These are phyloP conservation scores for Coenobita brevimanus DNA, from an alignment of 1,140 invertebrate species.

Conservation along the genomic window DNA sequence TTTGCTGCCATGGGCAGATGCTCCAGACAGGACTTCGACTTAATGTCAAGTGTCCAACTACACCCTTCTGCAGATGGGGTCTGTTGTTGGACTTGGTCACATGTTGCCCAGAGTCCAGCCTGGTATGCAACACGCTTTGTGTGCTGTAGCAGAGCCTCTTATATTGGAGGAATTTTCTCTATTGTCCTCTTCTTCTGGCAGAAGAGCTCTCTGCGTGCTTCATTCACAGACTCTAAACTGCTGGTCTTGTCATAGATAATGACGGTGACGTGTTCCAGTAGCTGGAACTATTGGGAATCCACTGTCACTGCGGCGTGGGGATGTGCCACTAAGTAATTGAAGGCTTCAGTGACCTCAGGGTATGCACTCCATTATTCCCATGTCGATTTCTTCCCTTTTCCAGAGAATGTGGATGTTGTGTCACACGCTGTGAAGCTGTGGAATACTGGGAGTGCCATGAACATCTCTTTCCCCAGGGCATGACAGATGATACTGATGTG, in stretches of 20 bases:
- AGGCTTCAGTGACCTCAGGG: neutral
- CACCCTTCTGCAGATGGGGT: no score
- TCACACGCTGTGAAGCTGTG: no score
- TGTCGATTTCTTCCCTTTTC: slow-evolving; percentile 12
- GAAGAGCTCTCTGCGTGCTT: no score
- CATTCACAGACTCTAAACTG: no score
- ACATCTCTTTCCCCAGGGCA: neutral
- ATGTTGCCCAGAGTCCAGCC: no score
- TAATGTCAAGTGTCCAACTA: no score
- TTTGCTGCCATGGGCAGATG: no score
- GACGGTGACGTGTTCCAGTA: neutral
- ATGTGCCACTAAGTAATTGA: neutral
- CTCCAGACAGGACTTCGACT: no score
- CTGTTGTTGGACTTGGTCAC: no score
- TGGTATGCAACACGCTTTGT: no score
- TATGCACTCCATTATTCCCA: neutral
- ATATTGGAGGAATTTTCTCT: neutral
- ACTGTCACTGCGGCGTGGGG: neutral
- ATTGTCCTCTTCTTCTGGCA: slow-evolving; percentile 10
- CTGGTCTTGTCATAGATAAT: no score
- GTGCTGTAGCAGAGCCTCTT: slow-evolving; percentile 35
- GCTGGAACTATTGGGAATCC: neutral
- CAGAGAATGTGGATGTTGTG: neutral
- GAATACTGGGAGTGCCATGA: neutral
- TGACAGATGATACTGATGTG: slow-evolving; percentile 9